These are phyloP conservation scores for Agelaius tricolor DNA, from an alignment of 2,113 vertebrate genomes.

Conservation along the genomic window DNA sequence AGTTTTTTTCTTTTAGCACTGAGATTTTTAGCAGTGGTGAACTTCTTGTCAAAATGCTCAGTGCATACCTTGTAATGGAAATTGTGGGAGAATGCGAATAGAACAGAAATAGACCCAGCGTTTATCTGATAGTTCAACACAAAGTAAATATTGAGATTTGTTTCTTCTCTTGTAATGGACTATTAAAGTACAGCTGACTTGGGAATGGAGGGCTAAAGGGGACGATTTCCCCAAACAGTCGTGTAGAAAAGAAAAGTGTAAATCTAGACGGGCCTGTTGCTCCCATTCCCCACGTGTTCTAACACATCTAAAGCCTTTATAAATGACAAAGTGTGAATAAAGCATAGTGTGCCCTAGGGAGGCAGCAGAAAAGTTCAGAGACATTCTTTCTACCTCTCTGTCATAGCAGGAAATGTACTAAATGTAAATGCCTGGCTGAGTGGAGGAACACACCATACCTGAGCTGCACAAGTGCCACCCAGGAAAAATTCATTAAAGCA, in stretches of 20 bases:
- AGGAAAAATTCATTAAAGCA: not conserved
- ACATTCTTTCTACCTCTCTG: not conserved
- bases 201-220: not conserved
- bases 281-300: not conserved
- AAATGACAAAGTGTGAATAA: not conserved
- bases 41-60: constrained; percentile 25
- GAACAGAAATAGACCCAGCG: constrained; percentile 61
- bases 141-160: constrained; percentile 67
- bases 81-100: constrained; percentile 55
- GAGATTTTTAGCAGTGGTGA: not conserved
- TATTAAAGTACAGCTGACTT: constrained; percentile 34
- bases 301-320: not conserved
- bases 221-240: not conserved
- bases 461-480: not conserved
- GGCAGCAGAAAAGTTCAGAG: not conserved
- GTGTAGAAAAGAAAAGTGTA: not conserved
- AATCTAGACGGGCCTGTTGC: not conserved
- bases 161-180: constrained; percentile 47
- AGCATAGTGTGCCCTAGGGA: not conserved
- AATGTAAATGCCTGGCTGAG: not conserved
- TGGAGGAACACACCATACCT: not conserved
- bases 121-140: constrained; percentile 55
- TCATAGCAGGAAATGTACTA: not conserved
- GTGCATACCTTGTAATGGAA: constrained; percentile 59
- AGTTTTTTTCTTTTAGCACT: not conserved